Evolutionary conservation across 2,113 vertebrate species (phyloP), one percentile per base, ranked within the genome.

Genomic region (Menidia beryllina): DNA sequence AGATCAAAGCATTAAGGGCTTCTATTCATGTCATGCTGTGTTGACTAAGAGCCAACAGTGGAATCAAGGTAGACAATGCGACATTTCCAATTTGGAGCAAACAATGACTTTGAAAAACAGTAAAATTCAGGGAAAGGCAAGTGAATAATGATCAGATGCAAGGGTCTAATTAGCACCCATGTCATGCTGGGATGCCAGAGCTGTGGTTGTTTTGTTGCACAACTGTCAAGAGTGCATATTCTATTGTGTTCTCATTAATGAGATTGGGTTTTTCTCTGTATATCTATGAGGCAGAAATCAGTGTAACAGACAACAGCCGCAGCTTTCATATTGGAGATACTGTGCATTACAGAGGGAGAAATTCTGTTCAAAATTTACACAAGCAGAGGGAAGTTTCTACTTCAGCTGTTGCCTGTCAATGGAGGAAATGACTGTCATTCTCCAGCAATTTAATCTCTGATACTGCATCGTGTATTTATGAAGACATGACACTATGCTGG

Each of bases 231-330:
- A 87, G 69, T 78, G 75, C 75, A 55, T 66, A 45, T 77, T 71
- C 48, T 71, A 34, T 77, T 87, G 72, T 79, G 69, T 75, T 78
- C 74, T 86, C 80, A 85, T 85, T 89, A 86, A 84, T 81, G 73
- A 82, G 70, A 79, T 67, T 48, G 67, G 25, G 50, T 69, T 73
- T 48, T 24, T 69, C 23, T 61, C 52, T 45, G 8, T 75, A 56
- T 20, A 47, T 80, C 67, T 83, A 60, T 76, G 50, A 69, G 65
- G 72, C 58, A 72, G 52, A 65, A 47, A 71, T 51, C 67, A 27
- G 49, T 70, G 49, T 75, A 77, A 81, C 60, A 71, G 59, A 72
- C 66, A 43, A 25, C 13, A 4, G 30, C 51, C 30, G 34, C 45
- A 25, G 67, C 74, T 48, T 78, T 82, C 63, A 38, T 51, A 65